Percentiles rank a stretch among this genome's conserved stretches.
Evolutionary conservation across 1,140 invertebrate genomes (phyloP).

Genomic region (Cephus cinctus): DNA sequence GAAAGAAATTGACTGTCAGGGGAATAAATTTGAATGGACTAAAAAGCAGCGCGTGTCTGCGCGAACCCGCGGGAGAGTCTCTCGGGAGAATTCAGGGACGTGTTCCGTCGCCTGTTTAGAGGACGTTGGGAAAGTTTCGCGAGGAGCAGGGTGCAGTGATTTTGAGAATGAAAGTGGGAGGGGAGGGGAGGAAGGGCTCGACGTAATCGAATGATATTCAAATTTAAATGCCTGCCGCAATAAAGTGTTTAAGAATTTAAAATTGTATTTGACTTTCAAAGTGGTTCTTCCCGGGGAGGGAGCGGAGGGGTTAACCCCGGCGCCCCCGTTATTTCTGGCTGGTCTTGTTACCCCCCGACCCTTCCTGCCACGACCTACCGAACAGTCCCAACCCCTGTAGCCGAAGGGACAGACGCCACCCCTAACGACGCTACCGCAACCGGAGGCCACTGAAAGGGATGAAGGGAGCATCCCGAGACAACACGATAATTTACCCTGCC

Average conservation of each 20-base stretch:
- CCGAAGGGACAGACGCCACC: no score
- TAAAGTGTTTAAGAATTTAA: conserved; percentile 45
- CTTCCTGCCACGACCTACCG: no score
- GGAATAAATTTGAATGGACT: conserved; percentile 1
- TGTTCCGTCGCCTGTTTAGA: no score
- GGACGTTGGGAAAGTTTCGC: no score
- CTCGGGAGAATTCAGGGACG: neutral
- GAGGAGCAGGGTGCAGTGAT: neutral
- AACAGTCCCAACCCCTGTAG: no score
- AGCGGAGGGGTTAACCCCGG: no score
- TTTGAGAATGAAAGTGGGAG: neutral
- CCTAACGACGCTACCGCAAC: no score
- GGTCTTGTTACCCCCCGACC: no score
- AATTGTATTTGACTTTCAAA: conserved; percentile 49
- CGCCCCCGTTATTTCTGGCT: no score
- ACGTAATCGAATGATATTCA: conserved; percentile 47
- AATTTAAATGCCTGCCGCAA: conserved; percentile 45
- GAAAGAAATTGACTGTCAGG: conserved; percentile 11
- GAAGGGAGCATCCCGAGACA: no score
- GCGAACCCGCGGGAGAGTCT: neutral
- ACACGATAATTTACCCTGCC: no score
- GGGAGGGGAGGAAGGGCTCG: conserved; percentile 4
- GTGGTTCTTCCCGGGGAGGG: conserved; percentile 17
- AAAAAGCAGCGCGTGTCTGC: conserved; percentile 17
- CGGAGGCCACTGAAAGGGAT: no score